Base-by-base conservation (phyloP, 2,113 vertebrate genomes). In the Phalacrocorax aristotelis region DNA sequence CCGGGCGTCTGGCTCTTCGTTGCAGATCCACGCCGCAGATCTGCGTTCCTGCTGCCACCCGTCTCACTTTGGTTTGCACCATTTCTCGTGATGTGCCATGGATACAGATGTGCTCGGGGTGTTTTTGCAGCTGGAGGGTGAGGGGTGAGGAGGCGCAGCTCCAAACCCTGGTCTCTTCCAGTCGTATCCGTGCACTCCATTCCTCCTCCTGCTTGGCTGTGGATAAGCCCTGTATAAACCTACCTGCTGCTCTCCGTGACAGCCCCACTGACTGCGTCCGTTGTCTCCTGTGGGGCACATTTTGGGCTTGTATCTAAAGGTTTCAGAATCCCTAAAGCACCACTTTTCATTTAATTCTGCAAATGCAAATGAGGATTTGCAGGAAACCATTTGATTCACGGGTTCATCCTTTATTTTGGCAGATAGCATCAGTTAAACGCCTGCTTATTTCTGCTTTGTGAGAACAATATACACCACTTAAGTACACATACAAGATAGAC, bases 401-500 rank as follows among this genome's bases (percentile, higher is more conserved):
- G 77, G 71, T 90, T 92, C 89, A 94, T 92, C 79, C 80, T 90
- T 90, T 89, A 92, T 83, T 95, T 94, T 95, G 96, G 90, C 95
- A 95, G 91, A 91, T 79, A 93, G 55, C 92, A 95, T 97, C 91
- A 87, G 92, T 94, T 94, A 91, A 97, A 91, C 5, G 83, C 91
- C 80, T 93, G 77, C 92, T 98, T 95, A 89, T 83, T 96, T 95
- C 95, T 97, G 84, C 93, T 93, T 75, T 93, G 94, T 54, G 87
- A 90, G 94, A 97, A 93, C 93, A 95, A 96, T 86, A 92, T 40
- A 86, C 94, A 95, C 89, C 94, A 93, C 90, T 95, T 97, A 97
- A 94, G 65, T 34, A 94, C 95, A 95, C 95, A 82, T 60, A 52
- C 85, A 92, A 96, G 95, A 92, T n/a, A 92, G 96, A 94, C 91